phyloP scores from a whole-genome alignment of 2,113 vertebrate genomes.

The Centropus unirufus region DNA sequence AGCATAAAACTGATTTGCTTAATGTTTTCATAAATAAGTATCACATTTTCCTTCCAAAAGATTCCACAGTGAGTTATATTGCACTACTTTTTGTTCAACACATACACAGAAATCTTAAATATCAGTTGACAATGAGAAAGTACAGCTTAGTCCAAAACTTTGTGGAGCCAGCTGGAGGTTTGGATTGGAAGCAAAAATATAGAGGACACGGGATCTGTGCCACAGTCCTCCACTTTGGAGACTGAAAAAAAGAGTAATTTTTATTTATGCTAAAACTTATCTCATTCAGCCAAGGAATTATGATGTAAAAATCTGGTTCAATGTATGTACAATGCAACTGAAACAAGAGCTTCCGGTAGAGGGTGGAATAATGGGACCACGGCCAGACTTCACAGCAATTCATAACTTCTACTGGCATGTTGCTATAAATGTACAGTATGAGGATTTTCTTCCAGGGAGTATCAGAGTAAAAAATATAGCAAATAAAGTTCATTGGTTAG shows the following conservation, averaged over 20 bases:
- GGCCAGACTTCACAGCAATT: not conserved
- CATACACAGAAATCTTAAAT: not conserved
- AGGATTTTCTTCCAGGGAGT: not conserved
- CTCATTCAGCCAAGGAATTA: not conserved
- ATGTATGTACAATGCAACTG: not conserved
- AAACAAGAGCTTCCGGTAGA: not conserved
- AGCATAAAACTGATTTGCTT: not conserved
- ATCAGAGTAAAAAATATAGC: not conserved
- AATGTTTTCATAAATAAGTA: not conserved
- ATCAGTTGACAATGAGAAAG: not conserved
- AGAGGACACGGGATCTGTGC: not conserved
- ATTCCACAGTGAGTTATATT: not conserved
- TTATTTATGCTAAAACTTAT: not conserved
- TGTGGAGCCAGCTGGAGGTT: not conserved
- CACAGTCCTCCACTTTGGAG: not conserved
- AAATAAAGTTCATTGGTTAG: not conserved
- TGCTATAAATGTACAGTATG: not conserved
- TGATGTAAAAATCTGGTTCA: not conserved
- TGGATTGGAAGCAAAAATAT: not conserved
- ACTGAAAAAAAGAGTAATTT: not conserved
- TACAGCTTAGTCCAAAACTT: not conserved
- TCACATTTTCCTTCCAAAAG: not conserved
- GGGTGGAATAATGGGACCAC: not conserved
- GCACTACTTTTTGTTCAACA: not conserved
- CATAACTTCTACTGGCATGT: not conserved